phyloP scores from a whole-genome alignment of 2,797 vertebrate species.

The Hylomyscus alleni region DNA sequence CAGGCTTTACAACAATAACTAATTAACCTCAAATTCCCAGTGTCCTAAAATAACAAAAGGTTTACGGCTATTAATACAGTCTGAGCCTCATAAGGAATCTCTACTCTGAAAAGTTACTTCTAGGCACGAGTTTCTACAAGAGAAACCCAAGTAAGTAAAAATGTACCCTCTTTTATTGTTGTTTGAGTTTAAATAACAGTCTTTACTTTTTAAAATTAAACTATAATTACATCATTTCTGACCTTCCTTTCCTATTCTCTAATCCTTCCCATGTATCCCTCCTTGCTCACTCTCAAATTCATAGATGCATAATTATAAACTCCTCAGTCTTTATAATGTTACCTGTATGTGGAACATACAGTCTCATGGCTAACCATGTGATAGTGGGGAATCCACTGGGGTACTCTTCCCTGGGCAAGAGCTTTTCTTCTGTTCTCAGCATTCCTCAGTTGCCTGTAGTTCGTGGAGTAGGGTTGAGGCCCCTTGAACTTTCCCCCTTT shows the following conservation, averaged over 20 bases:
- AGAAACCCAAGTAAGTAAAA: background rate
- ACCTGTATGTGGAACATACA: background rate
- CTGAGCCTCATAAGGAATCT: background rate
- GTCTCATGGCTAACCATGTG: background rate
- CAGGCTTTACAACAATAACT: background rate
- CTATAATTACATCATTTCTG: background rate
- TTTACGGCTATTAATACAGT: slow-evolving; percentile 14
- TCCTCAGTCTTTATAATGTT: background rate
- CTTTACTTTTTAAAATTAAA: background rate
- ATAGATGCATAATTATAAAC: background rate
- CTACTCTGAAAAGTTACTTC: background rate
- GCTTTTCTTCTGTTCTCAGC: background rate
- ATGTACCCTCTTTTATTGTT: background rate
- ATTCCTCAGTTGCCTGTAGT: background rate
- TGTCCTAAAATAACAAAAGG: slow-evolving; percentile 39
- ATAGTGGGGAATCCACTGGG: background rate
- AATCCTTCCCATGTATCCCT: background rate
- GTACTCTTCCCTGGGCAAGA: background rate
- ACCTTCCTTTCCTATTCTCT: background rate
- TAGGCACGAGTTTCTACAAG: background rate
- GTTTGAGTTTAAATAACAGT: background rate
- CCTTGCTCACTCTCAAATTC: background rate
- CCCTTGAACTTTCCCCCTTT: background rate
- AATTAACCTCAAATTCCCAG: slow-evolving; percentile 6
- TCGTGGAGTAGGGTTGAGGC: background rate